Evolutionary conservation across 1,140 invertebrate genomes (phyloP), one percentile per base, ranked within the genome.

Genomic region (Lutraria rhynchaena): DNA sequence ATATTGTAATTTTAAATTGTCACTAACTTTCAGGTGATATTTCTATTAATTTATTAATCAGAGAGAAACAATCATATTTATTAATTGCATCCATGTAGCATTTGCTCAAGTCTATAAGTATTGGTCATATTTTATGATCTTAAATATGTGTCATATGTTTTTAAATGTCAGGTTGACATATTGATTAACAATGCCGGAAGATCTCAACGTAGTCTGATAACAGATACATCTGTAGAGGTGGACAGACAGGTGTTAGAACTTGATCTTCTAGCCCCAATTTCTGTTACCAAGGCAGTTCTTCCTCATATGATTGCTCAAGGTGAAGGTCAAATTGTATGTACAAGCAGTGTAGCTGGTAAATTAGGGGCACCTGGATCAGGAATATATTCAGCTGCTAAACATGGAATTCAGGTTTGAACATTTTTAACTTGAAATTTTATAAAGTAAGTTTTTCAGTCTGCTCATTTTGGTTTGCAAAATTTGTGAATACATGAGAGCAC

Each of bases 211-310:
- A 96, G 96, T 4, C 80, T 90, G 35, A 97, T 96, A 95, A 94
- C 95, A 78, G 93, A 96, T 1, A 97, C 96, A 78, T 94, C 96
- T 1, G 60, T 97, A 0, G 87, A 93, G 60, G 96, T 98, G 1
- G 96, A 98, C 89, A 93, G 93, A 73, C 94, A 96, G 75, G 91
- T 97, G 80, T 96, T 98, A 87, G 95, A 97, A 22, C 87, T 97
- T 46, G 97, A 98, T 91, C 96, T 97, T 0, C 96, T 98, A 83
- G 94, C 95, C 0, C 91, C 95, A 11, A 86, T 98, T 0, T 94
- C 95, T 81, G 92, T 98, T 22, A 90, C 92, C 46, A 92, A 90
- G 46, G 88, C 86, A 33, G 87, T 93, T 1, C 69, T 93, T 17
- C 90, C 90, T 9, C 83, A 91, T 60, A 93, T 93, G 90, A 87